These are phyloP conservation scores for Camponotus vicinus DNA, from an alignment of 1,140 invertebrate species.

Conservation along the genomic window DNA sequence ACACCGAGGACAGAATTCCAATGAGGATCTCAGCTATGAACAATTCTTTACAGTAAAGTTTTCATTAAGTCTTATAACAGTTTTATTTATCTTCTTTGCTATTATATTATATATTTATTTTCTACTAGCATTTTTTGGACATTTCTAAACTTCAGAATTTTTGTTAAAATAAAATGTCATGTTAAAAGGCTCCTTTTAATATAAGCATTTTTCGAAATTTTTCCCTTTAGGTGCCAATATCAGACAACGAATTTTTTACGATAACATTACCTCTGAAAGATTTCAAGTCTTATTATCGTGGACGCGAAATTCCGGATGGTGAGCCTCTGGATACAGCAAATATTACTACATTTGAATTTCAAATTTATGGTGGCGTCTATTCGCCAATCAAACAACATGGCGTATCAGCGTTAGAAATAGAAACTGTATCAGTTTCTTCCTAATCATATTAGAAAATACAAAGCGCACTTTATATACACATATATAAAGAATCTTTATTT, in stretches of 20 bases:
- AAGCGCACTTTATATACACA: not conserved
- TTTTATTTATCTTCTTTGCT: slow-evolving; percentile 1
- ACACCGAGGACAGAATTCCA: slow-evolving; percentile 87
- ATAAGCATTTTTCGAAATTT: not conserved
- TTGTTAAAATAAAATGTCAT: not conserved
- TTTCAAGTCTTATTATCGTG: slow-evolving; percentile 89
- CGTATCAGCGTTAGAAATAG: slow-evolving; percentile 89
- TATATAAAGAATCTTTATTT: slow-evolving; percentile 14
- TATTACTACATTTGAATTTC: slow-evolving; percentile 89
- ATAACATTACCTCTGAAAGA: slow-evolving; percentile 86
- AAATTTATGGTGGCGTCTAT: slow-evolving; percentile 91
- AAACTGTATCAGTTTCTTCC: slow-evolving; percentile 81
- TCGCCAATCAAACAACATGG: slow-evolving; percentile 89
- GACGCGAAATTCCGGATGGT: slow-evolving; percentile 86
- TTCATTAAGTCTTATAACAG: not conserved
- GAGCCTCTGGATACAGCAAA: slow-evolving; percentile 87
- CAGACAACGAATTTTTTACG: slow-evolving; percentile 86
- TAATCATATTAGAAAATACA: not conserved
- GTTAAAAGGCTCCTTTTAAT: not conserved
- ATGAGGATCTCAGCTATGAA: slow-evolving; percentile 88
- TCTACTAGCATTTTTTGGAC: not conserved
- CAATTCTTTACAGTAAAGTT: slow-evolving; percentile 87
- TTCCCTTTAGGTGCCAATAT: slow-evolving; percentile 83
- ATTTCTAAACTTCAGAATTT: not conserved
- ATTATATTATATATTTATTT: not conserved